Evolutionary conservation across 92 coral and sea anemone genomes (phyloP).

Genomic region (Actinostola sp.): DNA sequence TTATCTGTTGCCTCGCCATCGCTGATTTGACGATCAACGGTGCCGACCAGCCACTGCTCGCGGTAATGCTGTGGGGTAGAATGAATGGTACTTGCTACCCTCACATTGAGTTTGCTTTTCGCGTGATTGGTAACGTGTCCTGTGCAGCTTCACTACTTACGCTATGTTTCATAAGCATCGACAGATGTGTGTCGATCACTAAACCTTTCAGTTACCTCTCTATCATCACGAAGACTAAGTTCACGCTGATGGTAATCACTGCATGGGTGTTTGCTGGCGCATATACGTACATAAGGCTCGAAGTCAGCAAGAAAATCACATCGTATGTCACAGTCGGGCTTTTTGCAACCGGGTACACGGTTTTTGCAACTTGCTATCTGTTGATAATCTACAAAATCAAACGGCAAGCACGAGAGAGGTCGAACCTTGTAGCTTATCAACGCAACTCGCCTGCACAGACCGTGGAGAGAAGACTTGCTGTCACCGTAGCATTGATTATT

Average conservation of each 20-base stretch:
- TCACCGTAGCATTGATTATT: constrained; percentile 72
- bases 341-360: constrained; percentile 61
- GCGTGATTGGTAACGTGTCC: constrained; percentile 80
- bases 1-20: constrained; percentile 70
- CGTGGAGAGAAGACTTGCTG: constrained; percentile 66
- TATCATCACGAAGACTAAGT: constrained; percentile 68
- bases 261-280: constrained; percentile 68
- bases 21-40: constrained; percentile 79
- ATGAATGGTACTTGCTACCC: constrained; percentile 41
- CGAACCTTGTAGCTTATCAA: background rate
- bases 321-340: constrained; percentile 63
- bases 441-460: constrained; percentile 11
- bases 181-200: constrained; percentile 73
- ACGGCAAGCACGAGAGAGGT: constrained; percentile 41
- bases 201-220: constrained; percentile 63
- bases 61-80: constrained; percentile 57
- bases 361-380: constrained; percentile 66
- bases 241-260: constrained; percentile 20
- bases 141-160: constrained; percentile 70
- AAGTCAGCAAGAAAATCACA: constrained; percentile 64
- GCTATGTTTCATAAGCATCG: constrained; percentile 69
- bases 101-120: constrained; percentile 55
- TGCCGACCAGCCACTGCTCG: constrained; percentile 77
- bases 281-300: constrained; percentile 65
- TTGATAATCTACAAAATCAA: constrained; percentile 49